Percentiles rank a stretch among this genome's conserved stretches.
phyloP scores from a whole-genome alignment of 30 jellyfish, hydroid and myxozoan species.

The Hydra vulgaris region DNA sequence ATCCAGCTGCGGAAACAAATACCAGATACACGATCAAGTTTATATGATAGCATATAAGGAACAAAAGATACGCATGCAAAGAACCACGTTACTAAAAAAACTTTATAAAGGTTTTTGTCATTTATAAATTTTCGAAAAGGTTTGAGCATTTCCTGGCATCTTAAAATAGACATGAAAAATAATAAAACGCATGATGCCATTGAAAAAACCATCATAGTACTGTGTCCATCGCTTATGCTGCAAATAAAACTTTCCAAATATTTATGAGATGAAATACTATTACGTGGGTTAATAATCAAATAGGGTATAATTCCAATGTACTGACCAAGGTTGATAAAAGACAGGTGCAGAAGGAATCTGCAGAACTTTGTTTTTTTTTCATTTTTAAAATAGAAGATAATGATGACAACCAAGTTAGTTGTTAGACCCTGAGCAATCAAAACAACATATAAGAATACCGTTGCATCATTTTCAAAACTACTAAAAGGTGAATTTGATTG shows the following conservation, averaged over 20 bases:
- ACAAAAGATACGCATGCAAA: neutral
- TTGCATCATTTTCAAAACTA: neutral
- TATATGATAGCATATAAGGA: conserved; percentile 5
- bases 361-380: neutral
- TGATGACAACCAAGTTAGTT: neutral
- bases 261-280: neutral
- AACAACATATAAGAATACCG: neutral
- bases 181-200: neutral
- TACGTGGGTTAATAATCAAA: neutral
- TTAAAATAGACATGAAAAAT: neutral
- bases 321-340: neutral
- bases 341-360: neutral
- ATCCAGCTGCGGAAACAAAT: too few relatives aligned
- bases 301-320: conserved; percentile 2
- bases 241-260: neutral
- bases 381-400: neutral
- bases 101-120: neutral
- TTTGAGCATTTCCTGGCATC: neutral
- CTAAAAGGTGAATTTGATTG: neutral
- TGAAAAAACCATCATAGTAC: neutral
- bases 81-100: neutral
- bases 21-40: too few relatives aligned
- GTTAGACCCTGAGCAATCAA: neutral
- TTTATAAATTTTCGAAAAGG: neutral
- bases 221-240: conserved; percentile 9